These are phyloP conservation scores for Acyrthosiphon pisum DNA, from an alignment of 1,140 invertebrate genomes.

Conservation along the genomic window DNA sequence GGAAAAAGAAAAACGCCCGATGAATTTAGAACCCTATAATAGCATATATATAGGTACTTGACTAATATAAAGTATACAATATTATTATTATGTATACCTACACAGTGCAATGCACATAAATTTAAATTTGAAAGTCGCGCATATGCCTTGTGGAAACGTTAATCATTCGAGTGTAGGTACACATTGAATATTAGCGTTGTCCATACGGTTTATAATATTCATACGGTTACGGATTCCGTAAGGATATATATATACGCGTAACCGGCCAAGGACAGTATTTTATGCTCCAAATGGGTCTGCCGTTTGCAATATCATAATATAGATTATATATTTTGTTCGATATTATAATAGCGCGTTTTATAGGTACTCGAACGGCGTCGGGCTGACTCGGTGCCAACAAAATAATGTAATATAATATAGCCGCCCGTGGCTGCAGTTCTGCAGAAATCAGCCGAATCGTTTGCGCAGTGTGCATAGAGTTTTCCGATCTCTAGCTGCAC, in stretches of 20 bases:
- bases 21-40: not conserved
- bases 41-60: not conserved
- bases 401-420: not conserved
- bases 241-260: not conserved
- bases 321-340: not conserved
- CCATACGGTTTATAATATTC: not conserved
- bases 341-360: not conserved
- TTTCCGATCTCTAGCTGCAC: not conserved
- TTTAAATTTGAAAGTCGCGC: not conserved
- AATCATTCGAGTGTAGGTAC: not conserved
- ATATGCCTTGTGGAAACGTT: not conserved
- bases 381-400: conserved; percentile 12
- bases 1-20: not conserved
- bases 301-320: not conserved
- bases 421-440: not conserved
- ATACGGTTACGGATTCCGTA: not conserved
- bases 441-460: not conserved
- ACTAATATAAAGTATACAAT: too few relatives aligned
- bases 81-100: too few relatives aligned
- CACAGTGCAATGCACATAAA: not conserved
- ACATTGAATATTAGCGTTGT: not conserved
- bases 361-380: conserved; percentile 1
- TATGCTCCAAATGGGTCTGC: conserved; percentile 11
- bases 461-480: not conserved
- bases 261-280: conserved; percentile 12